These are phyloP conservation scores for Gobius niger DNA, from an alignment of 2,113 vertebrate genomes.

Conservation along the genomic window DNA sequence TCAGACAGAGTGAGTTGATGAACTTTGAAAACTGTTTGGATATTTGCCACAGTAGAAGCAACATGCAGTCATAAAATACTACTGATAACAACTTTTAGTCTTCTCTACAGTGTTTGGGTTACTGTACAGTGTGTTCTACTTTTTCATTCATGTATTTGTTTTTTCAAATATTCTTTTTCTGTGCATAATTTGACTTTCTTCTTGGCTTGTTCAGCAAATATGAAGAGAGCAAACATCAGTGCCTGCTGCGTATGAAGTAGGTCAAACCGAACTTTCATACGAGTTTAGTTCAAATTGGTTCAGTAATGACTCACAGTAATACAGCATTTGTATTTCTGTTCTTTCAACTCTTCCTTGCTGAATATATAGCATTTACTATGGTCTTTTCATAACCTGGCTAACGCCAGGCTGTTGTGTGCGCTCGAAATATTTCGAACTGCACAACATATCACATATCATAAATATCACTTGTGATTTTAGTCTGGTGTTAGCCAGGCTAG, in stretches of 20 bases:
- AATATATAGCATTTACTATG: neutral
- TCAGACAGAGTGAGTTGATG: neutral
- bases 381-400: no score
- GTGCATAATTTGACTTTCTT: constrained; percentile 57
- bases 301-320: constrained; percentile 18
- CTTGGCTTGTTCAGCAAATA: constrained; percentile 73
- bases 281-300: constrained; percentile 36
- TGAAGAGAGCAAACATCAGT: constrained; percentile 51
- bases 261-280: constrained; percentile 66
- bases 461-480: no score
- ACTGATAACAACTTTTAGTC: neutral
- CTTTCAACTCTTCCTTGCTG: neutral
- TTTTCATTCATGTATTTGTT: constrained; percentile 54
- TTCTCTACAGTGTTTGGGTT: neutral
- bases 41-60: neutral
- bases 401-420: no score
- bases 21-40: neutral
- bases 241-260: constrained; percentile 66
- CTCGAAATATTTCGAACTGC: no score
- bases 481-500: no score
- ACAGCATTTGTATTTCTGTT: constrained; percentile 56
- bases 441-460: no score
- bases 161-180: constrained; percentile 60
- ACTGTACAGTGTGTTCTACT: constrained; percentile 42
- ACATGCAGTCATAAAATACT: neutral